Evolutionary conservation across 2,113 vertebrate genomes (phyloP).

Genomic region (Ptychochromis oligacanthus): DNA sequence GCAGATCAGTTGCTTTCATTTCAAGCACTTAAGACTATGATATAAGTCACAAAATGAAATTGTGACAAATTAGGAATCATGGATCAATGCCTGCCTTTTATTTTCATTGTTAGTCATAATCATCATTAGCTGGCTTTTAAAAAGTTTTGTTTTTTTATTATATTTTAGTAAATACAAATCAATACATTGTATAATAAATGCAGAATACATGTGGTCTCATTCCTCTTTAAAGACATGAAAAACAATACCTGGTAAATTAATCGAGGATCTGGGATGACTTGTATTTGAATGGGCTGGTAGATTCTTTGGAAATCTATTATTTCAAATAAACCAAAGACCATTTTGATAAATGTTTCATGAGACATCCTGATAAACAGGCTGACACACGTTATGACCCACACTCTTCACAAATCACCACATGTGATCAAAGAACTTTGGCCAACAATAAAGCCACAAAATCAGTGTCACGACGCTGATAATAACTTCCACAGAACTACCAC

Average conservation of each 20-base stretch:
- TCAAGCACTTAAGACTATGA: not conserved
- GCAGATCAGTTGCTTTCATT: not conserved
- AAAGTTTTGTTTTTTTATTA: not conserved
- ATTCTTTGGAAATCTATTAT: not conserved
- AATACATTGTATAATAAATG: not conserved
- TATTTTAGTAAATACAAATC: not conserved
- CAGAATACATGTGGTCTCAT: not conserved
- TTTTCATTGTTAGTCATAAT: not conserved
- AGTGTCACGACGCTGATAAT: not conserved
- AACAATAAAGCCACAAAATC: not conserved
- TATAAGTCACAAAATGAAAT: not conserved
- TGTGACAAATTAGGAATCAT: not conserved
- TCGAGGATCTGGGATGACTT: not conserved
- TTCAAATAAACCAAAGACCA: not conserved
- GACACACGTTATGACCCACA: not conserved
- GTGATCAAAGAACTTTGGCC: not conserved
- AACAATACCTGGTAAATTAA: not conserved
- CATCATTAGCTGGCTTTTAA: not conserved
- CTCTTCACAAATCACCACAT: not conserved
- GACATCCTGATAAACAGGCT: not conserved
- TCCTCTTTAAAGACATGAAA: not conserved
- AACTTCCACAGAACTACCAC: not conserved
- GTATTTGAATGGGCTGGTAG: not conserved
- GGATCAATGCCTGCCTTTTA: not conserved
- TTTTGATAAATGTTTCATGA: not conserved